phyloP scores from a whole-genome alignment of 2,797 vertebrate species.

The Dermochelys coriacea region DNA sequence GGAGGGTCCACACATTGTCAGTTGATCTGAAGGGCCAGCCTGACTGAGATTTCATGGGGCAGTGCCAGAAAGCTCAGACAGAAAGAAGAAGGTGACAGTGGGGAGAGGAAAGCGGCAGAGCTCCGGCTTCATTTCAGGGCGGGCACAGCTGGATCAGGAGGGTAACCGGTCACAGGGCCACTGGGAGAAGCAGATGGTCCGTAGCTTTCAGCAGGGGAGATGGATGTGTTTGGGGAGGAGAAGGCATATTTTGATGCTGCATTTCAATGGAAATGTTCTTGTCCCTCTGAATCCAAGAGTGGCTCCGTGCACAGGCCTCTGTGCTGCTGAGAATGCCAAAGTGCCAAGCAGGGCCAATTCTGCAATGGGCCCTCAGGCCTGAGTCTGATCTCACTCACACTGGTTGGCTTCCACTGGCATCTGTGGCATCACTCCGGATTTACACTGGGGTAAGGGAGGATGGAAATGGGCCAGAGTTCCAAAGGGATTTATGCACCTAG shows the following conservation, averaged over 20 bases:
- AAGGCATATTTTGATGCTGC: not conserved
- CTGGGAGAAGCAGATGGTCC: not conserved
- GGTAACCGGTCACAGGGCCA: not conserved
- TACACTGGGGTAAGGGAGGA: not conserved
- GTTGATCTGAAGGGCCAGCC: not conserved
- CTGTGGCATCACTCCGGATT: not conserved
- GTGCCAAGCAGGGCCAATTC: not conserved
- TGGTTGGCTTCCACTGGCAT: not conserved
- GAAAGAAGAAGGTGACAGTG: not conserved
- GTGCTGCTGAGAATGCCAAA: not conserved
- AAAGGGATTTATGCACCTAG: not conserved
- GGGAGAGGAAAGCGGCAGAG: not conserved
- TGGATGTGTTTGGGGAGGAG: not conserved
- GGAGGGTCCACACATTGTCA: not conserved
- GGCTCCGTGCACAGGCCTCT: not conserved
- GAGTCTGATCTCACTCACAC: not conserved
- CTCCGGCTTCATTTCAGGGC: not conserved
- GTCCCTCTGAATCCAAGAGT: not conserved
- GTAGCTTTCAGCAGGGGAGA: not conserved
- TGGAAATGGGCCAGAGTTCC: not conserved
- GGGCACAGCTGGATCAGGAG: not conserved
- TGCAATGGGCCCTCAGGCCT: not conserved
- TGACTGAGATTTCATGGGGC: not conserved
- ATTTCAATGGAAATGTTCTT: not conserved
- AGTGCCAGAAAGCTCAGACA: not conserved